A percentile compares a stretch with the other conserved stretches of the same genome.
These are phyloP conservation scores for Choristoneura rosaceana DNA, from an alignment of 2,888 invertebrate species.

Conservation along the genomic window DNA sequence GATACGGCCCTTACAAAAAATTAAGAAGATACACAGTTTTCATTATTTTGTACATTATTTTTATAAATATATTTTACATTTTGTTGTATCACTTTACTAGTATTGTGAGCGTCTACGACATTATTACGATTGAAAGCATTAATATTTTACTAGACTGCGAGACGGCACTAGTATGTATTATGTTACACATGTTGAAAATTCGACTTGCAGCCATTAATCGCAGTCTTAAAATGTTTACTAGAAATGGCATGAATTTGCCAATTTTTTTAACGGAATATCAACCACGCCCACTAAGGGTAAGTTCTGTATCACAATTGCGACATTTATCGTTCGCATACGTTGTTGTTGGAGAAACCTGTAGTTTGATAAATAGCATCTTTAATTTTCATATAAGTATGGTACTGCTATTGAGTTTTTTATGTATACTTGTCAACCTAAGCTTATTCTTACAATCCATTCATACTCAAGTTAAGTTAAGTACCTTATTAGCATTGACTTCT, in stretches of 20 bases:
- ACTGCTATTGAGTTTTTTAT: background rate
- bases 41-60: background rate
- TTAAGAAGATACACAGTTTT: background rate
- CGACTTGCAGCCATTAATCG: background rate
- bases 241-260: background rate
- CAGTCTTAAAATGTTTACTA: background rate
- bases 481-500: slow-evolving; percentile 11
- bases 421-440: background rate
- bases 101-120: background rate
- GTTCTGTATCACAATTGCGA: background rate
- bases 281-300: background rate
- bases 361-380: background rate
- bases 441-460: background rate
- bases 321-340: background rate
- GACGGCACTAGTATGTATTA: background rate
- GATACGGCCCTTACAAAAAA: background rate
- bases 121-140: background rate
- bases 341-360: background rate
- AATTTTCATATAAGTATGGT: background rate
- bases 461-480: background rate
- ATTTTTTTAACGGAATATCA: background rate
- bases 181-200: background rate
- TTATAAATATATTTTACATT: background rate
- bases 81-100: background rate
- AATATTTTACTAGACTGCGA: background rate